Evolutionary conservation across 2,888 invertebrate genomes (phyloP), one percentile per base, ranked within the genome.

Genomic region (Asteroscopus sphinx): DNA sequence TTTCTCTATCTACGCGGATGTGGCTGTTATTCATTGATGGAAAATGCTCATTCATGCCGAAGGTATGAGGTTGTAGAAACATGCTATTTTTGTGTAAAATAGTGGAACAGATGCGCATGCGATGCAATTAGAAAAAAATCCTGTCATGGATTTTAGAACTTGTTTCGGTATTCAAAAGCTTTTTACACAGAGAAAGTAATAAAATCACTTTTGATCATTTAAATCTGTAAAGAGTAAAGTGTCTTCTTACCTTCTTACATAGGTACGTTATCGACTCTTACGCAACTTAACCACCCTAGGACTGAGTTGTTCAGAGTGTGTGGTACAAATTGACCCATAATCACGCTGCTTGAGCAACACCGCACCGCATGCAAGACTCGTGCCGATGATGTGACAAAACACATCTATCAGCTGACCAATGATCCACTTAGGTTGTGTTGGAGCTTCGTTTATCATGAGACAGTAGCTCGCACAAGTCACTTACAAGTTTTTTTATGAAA

Each of bases 331-430:
- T 81, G 81, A 81, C 79, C 79, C 67, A 80, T 79, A 79, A 81
- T 71, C 69, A 51, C 49, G 45, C 54, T 71, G 58, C 77, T 87
- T 83, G 74, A 74, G 81, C 80, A 84, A 85, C 82, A 58, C 62
- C 59, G 58, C 68, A 69, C 59, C 67, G 65, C 73, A 73, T 69
- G 71, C 63, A 67, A 73, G 68, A 55, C 75, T 62, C 72, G 76
- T 73, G 74, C 63, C 77, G 66, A 80, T 81, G 66, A 80, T 81
- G 85, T 86, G 90, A 88, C 88, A 87, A 87, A 86, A 86, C 86
- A 86, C 82, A 88, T 90, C 86, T 81, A 86, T 90, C 89, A 86
- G 77, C 74, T 83, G 83, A 86, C 85, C 86, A 74, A 79, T 83
- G 89, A 81, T 83, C 87, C 81, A 88, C 82, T 88, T 85, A 78